Conservation (phyloP, 2,888 invertebrate genomes). For the Trilocha varians region DNA sequence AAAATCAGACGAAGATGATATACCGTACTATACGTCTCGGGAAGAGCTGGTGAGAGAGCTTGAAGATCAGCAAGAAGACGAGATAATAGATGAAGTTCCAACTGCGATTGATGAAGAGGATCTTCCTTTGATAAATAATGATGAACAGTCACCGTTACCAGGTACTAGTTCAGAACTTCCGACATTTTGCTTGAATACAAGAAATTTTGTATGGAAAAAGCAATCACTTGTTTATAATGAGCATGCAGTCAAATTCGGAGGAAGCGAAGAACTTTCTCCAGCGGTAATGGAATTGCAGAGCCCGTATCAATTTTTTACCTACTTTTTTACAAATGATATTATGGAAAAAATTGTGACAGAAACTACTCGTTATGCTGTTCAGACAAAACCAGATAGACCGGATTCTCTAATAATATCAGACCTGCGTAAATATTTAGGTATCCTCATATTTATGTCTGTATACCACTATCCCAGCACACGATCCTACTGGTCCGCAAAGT, state of each 20-base stretch:
- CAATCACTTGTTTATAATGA: slow-evolving; percentile 12
- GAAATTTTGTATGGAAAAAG: slow-evolving; percentile 14
- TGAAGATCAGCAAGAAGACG: slow-evolving; percentile 5
- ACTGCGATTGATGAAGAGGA: slow-evolving; percentile 3
- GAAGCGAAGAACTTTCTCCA: slow-evolving; percentile 11
- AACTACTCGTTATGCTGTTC: slow-evolving; percentile 11
- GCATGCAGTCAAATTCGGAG: slow-evolving; percentile 10
- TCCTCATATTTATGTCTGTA: slow-evolving; percentile 12
- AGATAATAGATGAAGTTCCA: neutral
- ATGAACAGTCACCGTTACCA: too few relatives aligned
- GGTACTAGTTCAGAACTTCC: too few relatives aligned
- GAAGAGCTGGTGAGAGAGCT: slow-evolving; percentile 9
- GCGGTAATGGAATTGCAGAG: slow-evolving; percentile 11
- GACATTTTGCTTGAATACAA: slow-evolving; percentile 1
- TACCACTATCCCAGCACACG: slow-evolving; percentile 12
- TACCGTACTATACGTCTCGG: slow-evolving; percentile 11
- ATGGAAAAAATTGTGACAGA: slow-evolving; percentile 14
- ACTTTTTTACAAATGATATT: slow-evolving; percentile 12
- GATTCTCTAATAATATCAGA: slow-evolving; percentile 6
- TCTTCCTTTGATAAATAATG: slow-evolving; percentile 10
- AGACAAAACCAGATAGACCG: slow-evolving; percentile 11
- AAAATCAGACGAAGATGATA: slow-evolving; percentile 12
- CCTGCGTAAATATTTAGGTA: slow-evolving; percentile 8
- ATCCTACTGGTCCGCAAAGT: slow-evolving; percentile 15
- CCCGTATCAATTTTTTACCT: slow-evolving; percentile 12